Conservation (phyloP, 2,888 invertebrate species). For the Acrobasis suavella region DNA sequence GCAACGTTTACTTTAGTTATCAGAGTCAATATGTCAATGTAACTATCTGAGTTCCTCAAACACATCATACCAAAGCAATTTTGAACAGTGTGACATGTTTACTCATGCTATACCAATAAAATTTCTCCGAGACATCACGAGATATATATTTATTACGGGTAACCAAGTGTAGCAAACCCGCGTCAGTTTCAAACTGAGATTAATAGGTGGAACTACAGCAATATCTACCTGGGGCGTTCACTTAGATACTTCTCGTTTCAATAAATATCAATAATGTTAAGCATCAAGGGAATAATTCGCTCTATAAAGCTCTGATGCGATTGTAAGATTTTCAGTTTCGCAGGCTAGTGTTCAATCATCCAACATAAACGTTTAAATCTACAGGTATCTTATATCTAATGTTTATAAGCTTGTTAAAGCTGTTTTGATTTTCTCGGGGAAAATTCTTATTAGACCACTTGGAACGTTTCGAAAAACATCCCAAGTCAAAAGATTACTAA, state of each 20-base stretch:
- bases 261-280: not conserved
- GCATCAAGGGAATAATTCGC: not conserved
- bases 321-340: not conserved
- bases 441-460: too few relatives aligned
- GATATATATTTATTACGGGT: not conserved
- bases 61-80: slow-evolving; percentile 5
- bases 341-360: too few relatives aligned
- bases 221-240: not conserved
- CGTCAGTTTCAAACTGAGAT: not conserved
- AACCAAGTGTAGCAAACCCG: not conserved
- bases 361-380: too few relatives aligned
- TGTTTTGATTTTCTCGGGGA: too few relatives aligned
- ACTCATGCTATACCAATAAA: slow-evolving; percentile 10
- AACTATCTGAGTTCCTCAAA: slow-evolving; percentile 6
- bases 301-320: not conserved
- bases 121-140: slow-evolving; percentile 1
- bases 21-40: not conserved
- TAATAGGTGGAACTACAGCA: slow-evolving; percentile 2
- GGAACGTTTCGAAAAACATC: too few relatives aligned
- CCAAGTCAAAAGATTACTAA: too few relatives aligned
- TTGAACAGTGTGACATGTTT: slow-evolving; percentile 8
- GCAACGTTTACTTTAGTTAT: not conserved
- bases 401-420: too few relatives aligned
- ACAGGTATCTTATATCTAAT: too few relatives aligned
- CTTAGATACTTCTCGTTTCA: not conserved